Conservation (phyloP, 2,113 vertebrate genomes). For the Stigmatopora nigra region DNA sequence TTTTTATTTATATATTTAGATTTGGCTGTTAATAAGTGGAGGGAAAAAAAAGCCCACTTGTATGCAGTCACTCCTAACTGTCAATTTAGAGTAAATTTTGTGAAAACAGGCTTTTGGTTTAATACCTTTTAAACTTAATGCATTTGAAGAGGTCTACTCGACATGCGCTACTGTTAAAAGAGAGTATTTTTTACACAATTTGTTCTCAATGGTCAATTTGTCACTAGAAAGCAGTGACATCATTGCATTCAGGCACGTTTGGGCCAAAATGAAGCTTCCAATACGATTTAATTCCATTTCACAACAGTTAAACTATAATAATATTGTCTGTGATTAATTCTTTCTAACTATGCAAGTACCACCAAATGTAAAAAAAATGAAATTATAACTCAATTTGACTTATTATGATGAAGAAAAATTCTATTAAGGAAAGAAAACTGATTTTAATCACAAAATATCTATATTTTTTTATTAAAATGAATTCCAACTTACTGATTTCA, state of each 20-base stretch:
- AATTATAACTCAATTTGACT: no score
- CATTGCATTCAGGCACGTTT: constrained; percentile 15
- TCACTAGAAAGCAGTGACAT: constrained; percentile 36
- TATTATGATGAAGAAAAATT: no score
- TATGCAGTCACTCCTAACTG: constrained; percentile 42
- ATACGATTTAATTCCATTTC: not conserved
- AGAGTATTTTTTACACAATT: constrained; percentile 47
- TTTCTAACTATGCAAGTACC: no score
- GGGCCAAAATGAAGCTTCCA: not conserved
- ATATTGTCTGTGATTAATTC: no score
- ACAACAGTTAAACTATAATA: not conserved
- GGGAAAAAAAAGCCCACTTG: constrained; percentile 24
- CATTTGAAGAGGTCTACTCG: constrained; percentile 55
- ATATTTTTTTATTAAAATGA: no score
- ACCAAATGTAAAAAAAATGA: no score
- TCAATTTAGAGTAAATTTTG: constrained; percentile 51
- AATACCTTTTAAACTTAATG: constrained; percentile 62
- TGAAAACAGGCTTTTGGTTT: constrained; percentile 42
- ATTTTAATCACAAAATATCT: no score
- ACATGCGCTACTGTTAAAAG: constrained; percentile 47
- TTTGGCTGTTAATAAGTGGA: constrained; percentile 30
- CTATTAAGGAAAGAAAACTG: no score
- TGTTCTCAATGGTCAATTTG: constrained; percentile 39
- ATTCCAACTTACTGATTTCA: no score
- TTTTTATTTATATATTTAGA: constrained; percentile 10